phyloP scores from a whole-genome alignment of 1,140 invertebrate species.

The Drosophila auraria region DNA sequence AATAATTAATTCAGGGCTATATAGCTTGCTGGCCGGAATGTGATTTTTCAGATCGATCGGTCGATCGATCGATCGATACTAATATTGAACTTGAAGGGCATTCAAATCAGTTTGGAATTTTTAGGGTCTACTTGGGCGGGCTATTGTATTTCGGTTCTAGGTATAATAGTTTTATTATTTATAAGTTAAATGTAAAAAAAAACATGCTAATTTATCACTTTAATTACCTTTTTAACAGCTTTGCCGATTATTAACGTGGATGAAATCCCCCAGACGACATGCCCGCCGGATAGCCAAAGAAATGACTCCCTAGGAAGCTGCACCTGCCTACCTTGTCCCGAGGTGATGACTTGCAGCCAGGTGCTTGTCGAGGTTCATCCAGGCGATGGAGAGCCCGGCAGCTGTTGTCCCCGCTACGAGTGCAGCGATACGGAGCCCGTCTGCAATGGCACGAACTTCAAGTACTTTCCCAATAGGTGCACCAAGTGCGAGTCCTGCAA shows the following conservation, averaged over 20 bases:
- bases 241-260: conserved; percentile 19
- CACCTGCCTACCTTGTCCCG: conserved; percentile 46
- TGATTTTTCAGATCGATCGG: conserved; percentile 30
- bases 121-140: not conserved
- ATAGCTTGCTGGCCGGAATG: conserved; percentile 28
- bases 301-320: not conserved
- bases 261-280: conserved; percentile 1
- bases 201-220: not conserved
- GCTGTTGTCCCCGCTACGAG: conserved; percentile 59
- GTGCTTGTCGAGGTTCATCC: conserved; percentile 45
- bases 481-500: conserved; percentile 59
- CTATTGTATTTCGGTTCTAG: conserved; percentile 1
- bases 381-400: conserved; percentile 56
- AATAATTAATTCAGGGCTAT: conserved; percentile 56
- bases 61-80: conserved; percentile 22
- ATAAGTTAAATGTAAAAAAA: not conserved
- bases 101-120: conserved; percentile 23
- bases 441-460: conserved; percentile 25
- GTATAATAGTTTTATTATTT: not conserved
- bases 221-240: not conserved
- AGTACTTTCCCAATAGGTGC: conserved; percentile 53
- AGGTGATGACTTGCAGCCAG: conserved; percentile 33
- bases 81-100: conserved; percentile 51
- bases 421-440: conserved; percentile 37
- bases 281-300: not conserved